These are phyloP conservation scores for Sesamia inferens DNA, from an alignment of 2,888 invertebrate genomes.

Conservation along the genomic window DNA sequence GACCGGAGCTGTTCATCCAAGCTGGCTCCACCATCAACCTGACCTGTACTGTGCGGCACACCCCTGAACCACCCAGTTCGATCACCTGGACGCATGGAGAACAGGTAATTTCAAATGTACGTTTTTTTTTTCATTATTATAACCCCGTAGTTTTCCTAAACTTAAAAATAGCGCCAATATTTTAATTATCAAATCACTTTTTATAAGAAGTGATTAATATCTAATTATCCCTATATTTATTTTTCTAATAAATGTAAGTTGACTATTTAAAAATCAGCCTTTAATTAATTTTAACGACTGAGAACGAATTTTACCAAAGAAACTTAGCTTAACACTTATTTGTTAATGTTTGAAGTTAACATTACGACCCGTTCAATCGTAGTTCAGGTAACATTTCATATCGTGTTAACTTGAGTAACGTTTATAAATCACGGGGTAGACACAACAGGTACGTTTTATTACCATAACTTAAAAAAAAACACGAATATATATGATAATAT, in stretches of 20 bases:
- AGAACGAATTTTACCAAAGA: not conserved
- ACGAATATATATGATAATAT: too few relatives aligned
- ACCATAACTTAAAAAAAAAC: too few relatives aligned
- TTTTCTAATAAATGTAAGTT: not conserved
- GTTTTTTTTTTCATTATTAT: constrained; percentile 46
- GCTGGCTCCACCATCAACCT: constrained; percentile 96
- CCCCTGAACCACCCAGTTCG: constrained; percentile 95
- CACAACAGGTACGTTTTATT: too few relatives aligned
- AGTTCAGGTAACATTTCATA: too few relatives aligned
- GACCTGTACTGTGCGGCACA: constrained; percentile 95
- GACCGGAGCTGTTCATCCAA: constrained; percentile 95
- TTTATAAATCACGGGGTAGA: too few relatives aligned
- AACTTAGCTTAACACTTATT: not conserved
- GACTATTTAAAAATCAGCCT: not conserved
- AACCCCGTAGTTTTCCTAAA: constrained; percentile 28
- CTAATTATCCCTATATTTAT: not conserved
- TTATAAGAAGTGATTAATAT: too few relatives aligned
- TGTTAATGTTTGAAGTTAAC: too few relatives aligned
- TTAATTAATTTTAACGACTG: not conserved
- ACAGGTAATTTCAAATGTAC: constrained; percentile 85
- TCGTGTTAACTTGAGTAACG: too few relatives aligned
- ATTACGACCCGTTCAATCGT: too few relatives aligned
- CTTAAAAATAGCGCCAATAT: not conserved
- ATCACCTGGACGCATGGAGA: constrained; percentile 96
- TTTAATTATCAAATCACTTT: not conserved